phyloP scores from a whole-genome alignment of 2,888 invertebrate genomes.

The Drosophila leonis region DNA sequence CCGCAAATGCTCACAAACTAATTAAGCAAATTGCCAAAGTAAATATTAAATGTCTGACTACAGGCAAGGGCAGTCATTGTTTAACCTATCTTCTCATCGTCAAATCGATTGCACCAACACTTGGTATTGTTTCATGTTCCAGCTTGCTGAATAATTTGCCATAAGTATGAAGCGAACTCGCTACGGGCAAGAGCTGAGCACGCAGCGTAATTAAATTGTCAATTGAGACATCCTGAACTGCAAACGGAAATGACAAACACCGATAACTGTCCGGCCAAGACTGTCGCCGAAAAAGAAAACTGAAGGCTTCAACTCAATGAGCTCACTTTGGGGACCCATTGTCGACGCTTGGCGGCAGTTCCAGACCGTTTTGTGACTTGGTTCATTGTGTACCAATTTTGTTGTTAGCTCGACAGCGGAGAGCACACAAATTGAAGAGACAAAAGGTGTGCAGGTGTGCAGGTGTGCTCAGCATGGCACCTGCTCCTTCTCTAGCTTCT shows the following conservation, averaged over 20 bases:
- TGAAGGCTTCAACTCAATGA: slow-evolving; percentile 55
- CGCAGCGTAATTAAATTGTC: slow-evolving; percentile 65
- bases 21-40: slow-evolving; percentile 47
- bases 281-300: slow-evolving; percentile 12
- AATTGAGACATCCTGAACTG: slow-evolving; percentile 52
- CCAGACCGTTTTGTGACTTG: slow-evolving; percentile 7
- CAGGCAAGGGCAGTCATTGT: background rate
- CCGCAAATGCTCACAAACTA: slow-evolving; percentile 37
- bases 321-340: slow-evolving; percentile 50
- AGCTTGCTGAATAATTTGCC: slow-evolving; percentile 5
- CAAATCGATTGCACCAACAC: slow-evolving; percentile 53
- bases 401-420: slow-evolving; percentile 4
- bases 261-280: slow-evolving; percentile 8
- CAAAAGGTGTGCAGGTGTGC: slow-evolving; percentile 5
- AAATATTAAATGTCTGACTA: slow-evolving; percentile 43
- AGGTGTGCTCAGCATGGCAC: background rate
- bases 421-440: slow-evolving; percentile 4
- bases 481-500: slow-evolving; percentile 3
- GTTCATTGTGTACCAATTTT: slow-evolving; percentile 58
- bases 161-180: slow-evolving; percentile 1
- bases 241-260: slow-evolving; percentile 45
- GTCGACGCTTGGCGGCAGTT: slow-evolving; percentile 10
- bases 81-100: slow-evolving; percentile 12
- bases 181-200: background rate
- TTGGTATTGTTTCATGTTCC: slow-evolving; percentile 13